Evolutionary conservation across 1,140 invertebrate genomes (phyloP).

Genomic region (Stenopsyche tienmushanensis): DNA sequence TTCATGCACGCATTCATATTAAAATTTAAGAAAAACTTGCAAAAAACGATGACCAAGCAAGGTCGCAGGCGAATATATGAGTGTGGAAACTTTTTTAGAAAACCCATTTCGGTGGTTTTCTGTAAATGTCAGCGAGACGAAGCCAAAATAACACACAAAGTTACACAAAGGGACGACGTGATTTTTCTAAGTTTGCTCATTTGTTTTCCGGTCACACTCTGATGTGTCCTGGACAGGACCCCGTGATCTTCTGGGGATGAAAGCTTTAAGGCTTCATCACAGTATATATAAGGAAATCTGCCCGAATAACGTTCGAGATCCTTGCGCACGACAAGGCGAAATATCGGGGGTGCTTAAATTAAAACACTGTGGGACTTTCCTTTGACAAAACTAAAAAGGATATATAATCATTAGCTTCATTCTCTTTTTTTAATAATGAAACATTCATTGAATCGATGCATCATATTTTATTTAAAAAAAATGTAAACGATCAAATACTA

Average conservation of each 20-base stretch:
- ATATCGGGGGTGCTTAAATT: not conserved
- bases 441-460: too few species aligned
- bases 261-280: not conserved
- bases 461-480: too few species aligned
- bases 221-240: slow-evolving; percentile 20
- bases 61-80: too few species aligned
- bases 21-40: too few species aligned
- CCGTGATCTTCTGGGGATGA: slow-evolving; percentile 10
- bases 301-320: too few species aligned
- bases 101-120: slow-evolving; percentile 5
- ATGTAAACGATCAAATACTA: too few species aligned
- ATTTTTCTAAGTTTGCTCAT: slow-evolving; percentile 23
- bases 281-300: not conserved
- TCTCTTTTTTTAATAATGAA: too few species aligned
- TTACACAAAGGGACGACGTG: slow-evolving; percentile 26
- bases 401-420: too few species aligned
- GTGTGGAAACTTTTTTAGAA: not conserved
- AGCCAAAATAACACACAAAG: slow-evolving; percentile 21
- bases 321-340: too few species aligned
- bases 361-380: not conserved
- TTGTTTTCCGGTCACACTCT: slow-evolving; percentile 34
- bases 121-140: slow-evolving; percentile 11
- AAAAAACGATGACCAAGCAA: too few species aligned
- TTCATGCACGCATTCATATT: too few species aligned
- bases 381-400: not conserved